phyloP scores from a whole-genome alignment of 2,113 vertebrate species.

The Hippocampus zosterae region DNA sequence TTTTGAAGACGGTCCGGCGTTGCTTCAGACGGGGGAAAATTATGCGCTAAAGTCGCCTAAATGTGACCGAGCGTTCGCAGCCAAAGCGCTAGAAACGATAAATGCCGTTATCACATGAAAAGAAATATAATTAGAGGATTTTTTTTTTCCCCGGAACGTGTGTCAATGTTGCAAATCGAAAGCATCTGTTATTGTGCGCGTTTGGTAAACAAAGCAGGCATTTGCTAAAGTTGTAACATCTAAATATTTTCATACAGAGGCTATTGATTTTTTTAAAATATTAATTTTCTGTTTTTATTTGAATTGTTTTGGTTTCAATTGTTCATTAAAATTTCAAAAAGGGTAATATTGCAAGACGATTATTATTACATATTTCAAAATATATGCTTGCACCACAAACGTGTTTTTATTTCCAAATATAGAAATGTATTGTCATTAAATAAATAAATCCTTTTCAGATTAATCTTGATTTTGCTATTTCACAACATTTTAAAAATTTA shows the following conservation, averaged over 20 bases:
- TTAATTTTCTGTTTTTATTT: not conserved
- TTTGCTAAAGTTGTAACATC: not conserved
- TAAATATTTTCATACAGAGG: not conserved
- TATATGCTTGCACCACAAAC: not conserved
- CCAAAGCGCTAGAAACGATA: constrained; percentile 27
- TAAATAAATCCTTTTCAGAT: too few relatives aligned
- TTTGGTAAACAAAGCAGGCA: not conserved
- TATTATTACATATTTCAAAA: not conserved
- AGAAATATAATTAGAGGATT: constrained; percentile 1
- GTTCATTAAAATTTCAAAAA: not conserved
- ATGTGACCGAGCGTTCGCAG: constrained; percentile 35
- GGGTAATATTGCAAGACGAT: too few relatives aligned
- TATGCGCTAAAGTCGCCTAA: constrained; percentile 35
- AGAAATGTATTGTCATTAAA: too few relatives aligned
- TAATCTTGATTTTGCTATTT: not conserved
- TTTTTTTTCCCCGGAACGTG: not conserved
- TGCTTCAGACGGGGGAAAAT: constrained; percentile 39
- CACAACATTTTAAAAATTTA: not conserved
- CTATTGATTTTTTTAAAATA: too few relatives aligned
- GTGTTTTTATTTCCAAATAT: not conserved
- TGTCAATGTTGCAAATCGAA: constrained; percentile 12
- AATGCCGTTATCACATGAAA: constrained; percentile 47
- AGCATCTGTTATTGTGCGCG: constrained; percentile 20
- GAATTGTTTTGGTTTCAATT: not conserved
- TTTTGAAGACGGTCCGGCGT: constrained; percentile 43